Evolutionary conservation across 2,888 invertebrate genomes (phyloP).

Genomic region (Amorpha juglandis): DNA sequence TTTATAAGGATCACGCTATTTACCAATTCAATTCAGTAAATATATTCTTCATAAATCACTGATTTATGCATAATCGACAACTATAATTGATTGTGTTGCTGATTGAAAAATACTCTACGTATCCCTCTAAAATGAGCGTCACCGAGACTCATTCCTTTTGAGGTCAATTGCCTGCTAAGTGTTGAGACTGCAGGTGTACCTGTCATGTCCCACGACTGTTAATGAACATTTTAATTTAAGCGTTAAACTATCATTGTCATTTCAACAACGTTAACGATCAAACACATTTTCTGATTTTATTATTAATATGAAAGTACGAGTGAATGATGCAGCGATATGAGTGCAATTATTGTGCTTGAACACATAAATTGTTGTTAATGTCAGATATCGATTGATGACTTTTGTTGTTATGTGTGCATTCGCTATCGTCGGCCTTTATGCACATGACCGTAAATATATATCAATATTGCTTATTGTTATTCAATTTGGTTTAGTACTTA

Average conservation of each 20-base stretch:
- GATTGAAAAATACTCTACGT: neutral
- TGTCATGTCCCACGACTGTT: neutral
- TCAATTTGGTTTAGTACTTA: neutral
- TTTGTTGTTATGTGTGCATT: conserved; percentile 47
- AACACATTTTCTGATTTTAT: neutral
- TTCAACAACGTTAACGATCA: neutral
- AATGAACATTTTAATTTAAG: neutral
- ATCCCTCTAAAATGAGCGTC: neutral
- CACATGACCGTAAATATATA: conserved; percentile 23
- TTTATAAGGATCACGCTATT: no score
- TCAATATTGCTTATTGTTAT: neutral
- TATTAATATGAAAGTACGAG: neutral
- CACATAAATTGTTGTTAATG: conserved; percentile 65
- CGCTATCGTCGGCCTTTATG: conserved; percentile 31
- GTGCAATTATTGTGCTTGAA: conserved; percentile 34
- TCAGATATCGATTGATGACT: conserved; percentile 64
- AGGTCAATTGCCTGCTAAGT: conserved; percentile 4
- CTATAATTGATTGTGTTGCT: neutral
- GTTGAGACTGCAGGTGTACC: conserved; percentile 3
- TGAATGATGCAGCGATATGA: conserved; percentile 42
- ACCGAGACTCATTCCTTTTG: neutral
- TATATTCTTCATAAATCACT: no score
- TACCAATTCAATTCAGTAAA: no score
- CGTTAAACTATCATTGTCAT: conserved; percentile 1
- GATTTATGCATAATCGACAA: no score